Percentiles rank a stretch among this genome's conserved stretches.
phyloP scores from a whole-genome alignment of 2,797 vertebrate species.

The Micromesistius poutassou region DNA sequence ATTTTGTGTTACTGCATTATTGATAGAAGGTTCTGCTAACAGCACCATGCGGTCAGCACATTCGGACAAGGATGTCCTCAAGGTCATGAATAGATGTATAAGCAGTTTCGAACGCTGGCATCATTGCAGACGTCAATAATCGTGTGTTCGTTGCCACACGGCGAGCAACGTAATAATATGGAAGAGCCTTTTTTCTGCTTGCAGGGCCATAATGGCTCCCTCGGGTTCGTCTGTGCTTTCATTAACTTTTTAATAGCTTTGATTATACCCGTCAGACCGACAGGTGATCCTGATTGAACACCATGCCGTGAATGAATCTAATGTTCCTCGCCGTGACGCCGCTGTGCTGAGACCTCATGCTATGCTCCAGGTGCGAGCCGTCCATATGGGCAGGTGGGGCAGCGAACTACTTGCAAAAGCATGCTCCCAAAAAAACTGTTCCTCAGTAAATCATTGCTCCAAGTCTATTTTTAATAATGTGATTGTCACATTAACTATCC shows the following conservation, averaged over 20 bases:
- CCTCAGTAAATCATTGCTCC: no score
- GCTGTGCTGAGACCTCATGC: not conserved
- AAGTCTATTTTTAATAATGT: no score
- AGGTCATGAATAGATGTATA: slow-evolving; percentile 1
- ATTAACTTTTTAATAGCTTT: not conserved
- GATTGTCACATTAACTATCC: no score
- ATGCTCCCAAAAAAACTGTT: no score
- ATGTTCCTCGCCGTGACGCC: not conserved
- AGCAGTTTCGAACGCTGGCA: not conserved
- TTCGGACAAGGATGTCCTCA: not conserved
- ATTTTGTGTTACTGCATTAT: not conserved
- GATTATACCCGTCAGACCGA: not conserved
- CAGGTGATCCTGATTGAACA: not conserved
- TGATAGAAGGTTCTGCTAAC: not conserved
- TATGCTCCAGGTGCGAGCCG: no score
- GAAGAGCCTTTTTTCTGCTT: not conserved
- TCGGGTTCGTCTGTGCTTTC: not conserved
- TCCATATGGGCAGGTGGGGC: no score
- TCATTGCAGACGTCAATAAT: not conserved
- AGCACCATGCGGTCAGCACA: not conserved
- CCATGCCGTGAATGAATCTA: not conserved
- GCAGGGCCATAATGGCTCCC: not conserved
- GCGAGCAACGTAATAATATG: not conserved
- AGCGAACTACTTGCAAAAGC: no score
- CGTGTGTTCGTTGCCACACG: not conserved